Base-by-base conservation (phyloP, 2,888 invertebrate genomes). In the Leucoma salicis region DNA sequence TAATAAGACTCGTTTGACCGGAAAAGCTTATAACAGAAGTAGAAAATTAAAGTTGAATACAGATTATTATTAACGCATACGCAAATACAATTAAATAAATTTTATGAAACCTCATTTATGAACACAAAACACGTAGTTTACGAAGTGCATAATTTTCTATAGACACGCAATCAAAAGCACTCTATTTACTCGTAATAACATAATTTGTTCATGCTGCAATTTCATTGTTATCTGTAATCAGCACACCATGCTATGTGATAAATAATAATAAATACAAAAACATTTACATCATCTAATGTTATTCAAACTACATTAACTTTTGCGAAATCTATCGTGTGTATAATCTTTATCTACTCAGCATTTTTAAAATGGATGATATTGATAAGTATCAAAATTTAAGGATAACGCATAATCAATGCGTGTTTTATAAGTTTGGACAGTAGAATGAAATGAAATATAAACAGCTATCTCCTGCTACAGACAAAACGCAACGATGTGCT, bases 111-210 rank as follows among this genome's bases (percentile, higher is more conserved):
- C 37, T 36, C 47, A 38, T 42, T 62, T 57, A 63, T 60, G 51
- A 46, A 35, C 40, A 24, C 44, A 43, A 49, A 60, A 57, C 63
- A 65, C 60, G 63, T 57, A 60, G 69, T 73, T 66, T 56, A 64
- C 59, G 63, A 49, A 62, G 62, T 68, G 67, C 65, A 70, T 74
- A 75, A 79, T 77, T 73, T 61, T 57, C 63, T 53, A 64, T 61
- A 62, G 70, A 69, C 79, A 78, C 74, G 78, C 75, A 66, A 75
- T 68, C 68, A 66, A 58, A 70, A 55, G 48, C 46, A 54, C 52
- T 59, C 42, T 39, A 53, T 63, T 56, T 62, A 65, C 54, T 59
- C 53, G 46, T 64, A 68, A 67, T 67, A 65, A 67, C 63, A 60
- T 68, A 67, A 77, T 78, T 78, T 74, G 70, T 71, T 65, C 57